A percentile compares a stretch with the other conserved stretches of the same genome.
These are phyloP conservation scores for Umimayanthus chanpuru DNA, from an alignment of 92 coral and sea anemone genomes.

Conservation along the genomic window DNA sequence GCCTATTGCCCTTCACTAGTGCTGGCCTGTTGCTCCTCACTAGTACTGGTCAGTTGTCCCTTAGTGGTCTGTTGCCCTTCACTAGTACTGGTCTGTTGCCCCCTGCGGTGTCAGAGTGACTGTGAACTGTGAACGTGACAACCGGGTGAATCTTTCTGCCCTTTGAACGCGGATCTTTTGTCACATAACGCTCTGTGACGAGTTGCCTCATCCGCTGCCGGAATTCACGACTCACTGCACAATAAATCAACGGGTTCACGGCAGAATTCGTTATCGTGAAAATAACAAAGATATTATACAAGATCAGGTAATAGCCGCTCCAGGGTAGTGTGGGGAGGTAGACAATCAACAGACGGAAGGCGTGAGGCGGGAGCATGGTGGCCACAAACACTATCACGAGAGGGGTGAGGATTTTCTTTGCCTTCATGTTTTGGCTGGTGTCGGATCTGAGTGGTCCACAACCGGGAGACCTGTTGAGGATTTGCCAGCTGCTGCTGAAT, in stretches of 20 bases:
- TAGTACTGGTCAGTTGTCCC: neutral
- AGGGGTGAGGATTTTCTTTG: conserved; percentile 30
- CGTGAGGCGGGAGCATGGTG: conserved; percentile 16
- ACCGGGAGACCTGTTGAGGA: neutral
- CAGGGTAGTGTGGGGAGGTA: conserved; percentile 13
- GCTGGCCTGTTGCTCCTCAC: no score
- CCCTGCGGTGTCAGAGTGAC: neutral
- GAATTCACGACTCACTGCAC: conserved; percentile 10
- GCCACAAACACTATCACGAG: conserved; percentile 13
- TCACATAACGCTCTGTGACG: neutral
- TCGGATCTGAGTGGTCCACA: neutral
- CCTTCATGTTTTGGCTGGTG: conserved; percentile 16
- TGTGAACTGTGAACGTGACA: neutral
- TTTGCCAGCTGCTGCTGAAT: conserved; percentile 10
- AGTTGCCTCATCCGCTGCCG: conserved; percentile 1
- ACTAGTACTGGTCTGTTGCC: neutral
- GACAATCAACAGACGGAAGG: neutral
- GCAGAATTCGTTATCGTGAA: conserved; percentile 2
- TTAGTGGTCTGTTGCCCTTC: neutral
- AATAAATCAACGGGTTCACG: conserved; percentile 15
- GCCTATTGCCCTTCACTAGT: neutral
- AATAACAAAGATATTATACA: conserved; percentile 17
- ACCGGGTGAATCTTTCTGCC: neutral
- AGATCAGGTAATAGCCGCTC: conserved; percentile 2
- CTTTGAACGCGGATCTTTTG: neutral